Conservation (phyloP, 2,797 vertebrate species). For the Clangula hyemalis region DNA sequence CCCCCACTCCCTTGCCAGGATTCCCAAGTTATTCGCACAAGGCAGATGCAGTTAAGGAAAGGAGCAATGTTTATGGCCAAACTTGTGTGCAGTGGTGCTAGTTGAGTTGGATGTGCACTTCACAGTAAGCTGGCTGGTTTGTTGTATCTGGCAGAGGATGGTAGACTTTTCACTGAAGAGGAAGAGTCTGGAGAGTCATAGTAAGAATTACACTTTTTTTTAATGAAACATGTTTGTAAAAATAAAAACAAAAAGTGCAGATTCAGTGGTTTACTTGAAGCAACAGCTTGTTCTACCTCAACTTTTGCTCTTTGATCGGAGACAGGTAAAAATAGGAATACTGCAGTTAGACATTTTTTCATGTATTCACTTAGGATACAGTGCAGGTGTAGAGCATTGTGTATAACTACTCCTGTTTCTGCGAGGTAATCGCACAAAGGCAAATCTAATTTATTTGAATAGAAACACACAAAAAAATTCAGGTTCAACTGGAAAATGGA, state of each 20-base stretch:
- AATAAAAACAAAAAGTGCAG: no score
- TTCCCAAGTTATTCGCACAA: background rate
- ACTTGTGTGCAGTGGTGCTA: background rate
- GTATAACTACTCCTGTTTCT: background rate
- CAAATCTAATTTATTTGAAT: background rate
- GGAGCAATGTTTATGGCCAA: background rate
- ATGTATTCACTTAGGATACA: background rate
- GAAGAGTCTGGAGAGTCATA: background rate
- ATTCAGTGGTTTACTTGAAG: background rate
- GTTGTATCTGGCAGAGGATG: background rate
- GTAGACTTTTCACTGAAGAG: background rate
- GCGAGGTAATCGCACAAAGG: background rate
- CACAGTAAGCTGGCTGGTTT: background rate
- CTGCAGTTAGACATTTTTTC: background rate
- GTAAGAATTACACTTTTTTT: background rate
- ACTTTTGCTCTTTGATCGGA: background rate
- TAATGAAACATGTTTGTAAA: background rate
- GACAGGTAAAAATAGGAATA: background rate
- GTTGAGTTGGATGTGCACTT: background rate
- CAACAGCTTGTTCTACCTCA: background rate
- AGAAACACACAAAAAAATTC: background rate
- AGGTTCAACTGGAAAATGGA: background rate
- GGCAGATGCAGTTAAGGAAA: background rate
- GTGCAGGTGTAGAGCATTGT: background rate
- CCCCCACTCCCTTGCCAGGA: accelerated